A percentile compares a stretch with the other conserved stretches of the same genome.
phyloP scores from a whole-genome alignment of 2,797 vertebrate species.

The Propithecus deckenii region DNA sequence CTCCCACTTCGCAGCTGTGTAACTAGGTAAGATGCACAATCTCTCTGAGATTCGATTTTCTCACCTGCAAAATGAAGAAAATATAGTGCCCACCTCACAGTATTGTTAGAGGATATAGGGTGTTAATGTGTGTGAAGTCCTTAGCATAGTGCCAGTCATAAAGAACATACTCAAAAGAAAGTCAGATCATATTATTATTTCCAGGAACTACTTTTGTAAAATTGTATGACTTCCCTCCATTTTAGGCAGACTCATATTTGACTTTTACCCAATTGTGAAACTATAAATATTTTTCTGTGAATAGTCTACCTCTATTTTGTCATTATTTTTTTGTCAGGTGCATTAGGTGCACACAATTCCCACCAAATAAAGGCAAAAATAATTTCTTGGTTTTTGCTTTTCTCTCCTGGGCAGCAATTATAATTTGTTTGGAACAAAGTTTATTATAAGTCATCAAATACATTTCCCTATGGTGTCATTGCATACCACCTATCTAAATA shows the following conservation, averaged over 20 bases:
- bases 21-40: background rate
- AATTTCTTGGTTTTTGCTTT: slow-evolving; percentile 76
- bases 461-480: slow-evolving; percentile 78
- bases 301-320: background rate
- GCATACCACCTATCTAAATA: slow-evolving; percentile 84
- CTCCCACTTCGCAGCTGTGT: background rate
- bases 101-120: background rate
- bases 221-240: background rate
- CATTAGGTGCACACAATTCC: slow-evolving; percentile 71
- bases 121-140: background rate
- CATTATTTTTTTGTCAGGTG: slow-evolving; percentile 70
- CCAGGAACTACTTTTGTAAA: background rate
- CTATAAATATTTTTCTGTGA: slow-evolving; percentile 53
- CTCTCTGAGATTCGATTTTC: background rate
- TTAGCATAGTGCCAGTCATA: background rate
- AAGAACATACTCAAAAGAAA: background rate
- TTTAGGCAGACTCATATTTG: slow-evolving; percentile 13
- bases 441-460: slow-evolving; percentile 81
- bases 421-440: slow-evolving; percentile 81
- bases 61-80: slow-evolving; percentile 8
- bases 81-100: background rate
- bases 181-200: background rate
- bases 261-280: slow-evolving; percentile 70
- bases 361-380: slow-evolving; percentile 75
- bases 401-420: slow-evolving; percentile 85